A percentile compares a stretch with the other conserved stretches of the same genome.
Conservation (phyloP, 2,888 invertebrate species). For the Eulithis prunata region DNA sequence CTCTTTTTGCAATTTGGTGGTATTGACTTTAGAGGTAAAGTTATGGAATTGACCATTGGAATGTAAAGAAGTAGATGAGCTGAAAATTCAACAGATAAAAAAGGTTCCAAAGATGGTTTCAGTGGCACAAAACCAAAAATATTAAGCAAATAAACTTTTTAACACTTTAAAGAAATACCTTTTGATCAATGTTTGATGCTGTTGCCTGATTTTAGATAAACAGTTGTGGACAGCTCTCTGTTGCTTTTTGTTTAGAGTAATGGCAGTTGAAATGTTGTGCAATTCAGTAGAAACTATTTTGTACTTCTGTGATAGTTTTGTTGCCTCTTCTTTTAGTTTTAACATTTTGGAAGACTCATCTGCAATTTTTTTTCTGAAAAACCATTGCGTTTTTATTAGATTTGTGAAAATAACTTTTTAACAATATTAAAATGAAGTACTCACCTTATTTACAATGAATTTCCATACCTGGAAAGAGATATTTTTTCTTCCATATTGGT, state of each 20-base stretch:
- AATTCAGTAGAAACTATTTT: constrained; percentile 76
- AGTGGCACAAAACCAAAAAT: constrained; percentile 26
- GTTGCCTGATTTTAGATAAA: constrained; percentile 67
- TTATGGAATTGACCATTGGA: constrained; percentile 56
- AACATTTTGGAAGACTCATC: constrained; percentile 76
- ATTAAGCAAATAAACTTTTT: background rate
- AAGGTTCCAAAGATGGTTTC: constrained; percentile 40
- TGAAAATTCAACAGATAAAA: constrained; percentile 55
- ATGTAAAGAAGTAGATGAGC: constrained; percentile 64
- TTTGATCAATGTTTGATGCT: constrained; percentile 74
- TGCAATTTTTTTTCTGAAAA: constrained; percentile 74
- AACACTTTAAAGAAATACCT: constrained; percentile 56
- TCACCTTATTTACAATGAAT: background rate
- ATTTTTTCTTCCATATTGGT: constrained; percentile 68
- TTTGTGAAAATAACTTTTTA: background rate
- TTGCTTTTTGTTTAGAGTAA: constrained; percentile 73
- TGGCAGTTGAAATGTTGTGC: constrained; percentile 71
- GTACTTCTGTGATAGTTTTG: constrained; percentile 69
- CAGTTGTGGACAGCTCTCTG: constrained; percentile 67
- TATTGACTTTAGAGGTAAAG: constrained; percentile 45
- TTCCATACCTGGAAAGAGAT: constrained; percentile 67
- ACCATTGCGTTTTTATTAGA: background rate
- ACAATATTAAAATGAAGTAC: background rate
- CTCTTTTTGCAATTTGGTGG: constrained; percentile 70
- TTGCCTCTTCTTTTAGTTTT: constrained; percentile 71